Conservation (phyloP, 2,888 invertebrate species). For the Hirudinaria manillensis region DNA sequence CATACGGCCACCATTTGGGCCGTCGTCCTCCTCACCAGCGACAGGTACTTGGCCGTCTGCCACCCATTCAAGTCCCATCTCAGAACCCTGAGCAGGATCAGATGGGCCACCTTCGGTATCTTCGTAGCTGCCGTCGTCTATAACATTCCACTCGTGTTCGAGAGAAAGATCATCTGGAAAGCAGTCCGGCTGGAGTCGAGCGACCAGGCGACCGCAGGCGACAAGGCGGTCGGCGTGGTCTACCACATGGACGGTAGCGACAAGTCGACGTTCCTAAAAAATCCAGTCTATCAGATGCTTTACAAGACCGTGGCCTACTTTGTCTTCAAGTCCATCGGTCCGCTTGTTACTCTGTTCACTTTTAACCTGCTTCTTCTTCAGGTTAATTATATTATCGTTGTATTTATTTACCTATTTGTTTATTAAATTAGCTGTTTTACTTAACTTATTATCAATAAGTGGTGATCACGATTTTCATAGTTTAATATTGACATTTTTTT, state of each 20-base stretch:
- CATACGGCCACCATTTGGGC: conserved; percentile 42
- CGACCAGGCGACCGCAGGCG: neutral
- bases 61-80: conserved; percentile 39
- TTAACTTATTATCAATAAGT: too few species aligned
- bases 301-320: conserved; percentile 41
- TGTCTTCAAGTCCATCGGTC: conserved; percentile 41
- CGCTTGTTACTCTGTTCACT: conserved; percentile 37
- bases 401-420: too few species aligned
- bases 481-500: too few species aligned
- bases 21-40: conserved; percentile 41
- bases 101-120: conserved; percentile 34
- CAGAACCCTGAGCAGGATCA: conserved; percentile 38
- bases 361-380: conserved; percentile 39
- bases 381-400: too few species aligned
- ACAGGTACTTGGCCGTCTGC: conserved; percentile 41
- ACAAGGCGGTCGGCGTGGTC: neutral
- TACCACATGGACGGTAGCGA: neutral
- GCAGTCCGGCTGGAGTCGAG: neutral
- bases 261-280: conserved; percentile 28
- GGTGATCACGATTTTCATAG: too few species aligned
- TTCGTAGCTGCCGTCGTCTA: conserved; percentile 38
- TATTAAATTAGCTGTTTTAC: too few species aligned
- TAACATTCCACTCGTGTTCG: conserved; percentile 41
- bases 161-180: conserved; percentile 34
- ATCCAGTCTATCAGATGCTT: conserved; percentile 37